phyloP scores from a whole-genome alignment of 2,113 vertebrate species.

The Hypanus sabinus region DNA sequence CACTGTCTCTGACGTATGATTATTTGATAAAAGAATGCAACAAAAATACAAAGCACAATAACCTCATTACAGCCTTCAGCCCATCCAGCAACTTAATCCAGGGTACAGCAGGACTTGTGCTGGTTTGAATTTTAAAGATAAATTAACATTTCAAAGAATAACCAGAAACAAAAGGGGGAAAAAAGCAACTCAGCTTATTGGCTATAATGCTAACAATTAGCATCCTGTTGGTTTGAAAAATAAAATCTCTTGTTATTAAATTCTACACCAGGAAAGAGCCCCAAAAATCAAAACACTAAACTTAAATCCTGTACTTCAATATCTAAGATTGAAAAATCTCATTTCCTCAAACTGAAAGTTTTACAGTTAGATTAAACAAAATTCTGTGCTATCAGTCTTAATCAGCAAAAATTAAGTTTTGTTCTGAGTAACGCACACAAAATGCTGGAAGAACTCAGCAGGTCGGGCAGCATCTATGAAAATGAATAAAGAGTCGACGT shows the following conservation, averaged over 20 bases:
- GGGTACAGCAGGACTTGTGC: neutral
- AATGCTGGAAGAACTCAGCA: no score
- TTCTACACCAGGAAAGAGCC: neutral
- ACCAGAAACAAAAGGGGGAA: neutral
- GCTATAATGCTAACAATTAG: neutral
- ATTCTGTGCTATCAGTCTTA: neutral
- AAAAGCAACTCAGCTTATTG: neutral
- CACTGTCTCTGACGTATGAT: neutral
- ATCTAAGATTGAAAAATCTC: neutral
- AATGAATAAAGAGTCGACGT: no score
- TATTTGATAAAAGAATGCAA: conserved; percentile 5
- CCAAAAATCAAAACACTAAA: neutral
- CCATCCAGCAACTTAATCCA: neutral
- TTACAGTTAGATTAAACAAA: neutral
- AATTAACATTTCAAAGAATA: neutral
- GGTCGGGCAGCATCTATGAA: no score
- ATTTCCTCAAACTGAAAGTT: neutral
- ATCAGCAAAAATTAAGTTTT: neutral
- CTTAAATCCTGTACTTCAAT: neutral
- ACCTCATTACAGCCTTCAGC: conserved; percentile 13
- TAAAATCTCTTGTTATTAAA: conserved; percentile 10
- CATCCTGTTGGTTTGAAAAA: conserved; percentile 7
- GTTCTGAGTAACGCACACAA: no score
- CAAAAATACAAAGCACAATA: conserved; percentile 8
- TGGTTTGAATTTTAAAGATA: conserved; percentile 10